Evolutionary conservation across 1,140 invertebrate genomes (phyloP).

Genomic region (Drosophila tani): DNA sequence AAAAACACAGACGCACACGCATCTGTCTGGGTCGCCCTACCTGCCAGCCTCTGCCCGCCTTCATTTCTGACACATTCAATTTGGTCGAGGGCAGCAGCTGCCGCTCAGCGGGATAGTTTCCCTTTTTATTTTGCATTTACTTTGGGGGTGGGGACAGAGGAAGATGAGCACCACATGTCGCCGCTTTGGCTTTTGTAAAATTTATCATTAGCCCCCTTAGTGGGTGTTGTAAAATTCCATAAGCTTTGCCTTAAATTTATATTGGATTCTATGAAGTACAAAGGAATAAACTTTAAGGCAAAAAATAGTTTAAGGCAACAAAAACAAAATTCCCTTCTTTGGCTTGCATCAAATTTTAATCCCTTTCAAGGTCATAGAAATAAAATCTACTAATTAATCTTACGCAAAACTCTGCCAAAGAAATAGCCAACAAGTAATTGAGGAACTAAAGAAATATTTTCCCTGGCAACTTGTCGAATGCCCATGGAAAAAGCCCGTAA

Average conservation of each 20-base stretch:
- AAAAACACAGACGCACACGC: constrained; percentile 50
- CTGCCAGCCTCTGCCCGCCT: constrained; percentile 14
- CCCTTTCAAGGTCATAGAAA: no score
- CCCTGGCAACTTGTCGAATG: constrained; percentile 2
- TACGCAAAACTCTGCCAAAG: background rate
- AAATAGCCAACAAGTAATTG: background rate
- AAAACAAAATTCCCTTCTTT: no score
- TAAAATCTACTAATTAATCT: background rate
- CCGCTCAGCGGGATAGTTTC: constrained; percentile 33
- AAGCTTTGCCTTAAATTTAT: background rate
- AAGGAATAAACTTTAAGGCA: background rate
- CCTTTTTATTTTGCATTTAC: constrained; percentile 15
- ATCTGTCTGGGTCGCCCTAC: constrained; percentile 40
- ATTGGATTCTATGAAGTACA: background rate
- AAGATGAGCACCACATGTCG: constrained; percentile 54
- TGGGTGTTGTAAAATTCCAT: constrained; percentile 30
- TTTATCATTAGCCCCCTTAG: constrained; percentile 56
- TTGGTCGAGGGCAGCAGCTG: constrained; percentile 49
- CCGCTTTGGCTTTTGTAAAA: constrained; percentile 48
- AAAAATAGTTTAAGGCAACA: no score
- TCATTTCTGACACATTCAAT: constrained; percentile 71
- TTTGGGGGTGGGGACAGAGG: background rate
- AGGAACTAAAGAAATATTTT: background rate
- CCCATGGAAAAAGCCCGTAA: constrained; percentile 3
- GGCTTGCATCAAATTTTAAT: background rate